Evolutionary conservation across 2,888 invertebrate species (phyloP), one percentile per base, ranked within the genome.

Genomic region (Tribolium freemani): DNA sequence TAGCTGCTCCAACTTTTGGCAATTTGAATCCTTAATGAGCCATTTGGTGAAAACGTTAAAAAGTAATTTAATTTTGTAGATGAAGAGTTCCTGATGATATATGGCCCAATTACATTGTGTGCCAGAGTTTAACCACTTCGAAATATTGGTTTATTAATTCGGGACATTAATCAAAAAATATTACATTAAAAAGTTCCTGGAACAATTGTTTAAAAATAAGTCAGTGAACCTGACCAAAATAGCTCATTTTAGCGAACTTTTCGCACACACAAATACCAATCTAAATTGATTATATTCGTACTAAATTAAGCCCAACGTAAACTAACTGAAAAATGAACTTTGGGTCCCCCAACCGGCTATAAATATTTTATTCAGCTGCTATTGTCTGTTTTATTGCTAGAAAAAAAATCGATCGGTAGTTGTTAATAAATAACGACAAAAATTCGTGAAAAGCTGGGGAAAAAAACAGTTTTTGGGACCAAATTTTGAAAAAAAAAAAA

Each of bases 1-100:
- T n/a, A 58, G 38, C 46, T 26, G 48, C 46, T 21, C 6, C 16
- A 31, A 53, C 53, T 64, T 64, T 64, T 16, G 30, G 53, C 44
- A 53, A 51, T 51, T 53, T 31, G 31, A 3, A 44, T 11, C 38
- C 31, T 48, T 61, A 51, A 61, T 61, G 61, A 61, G 61, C 50
- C 61, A 61, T 61, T 51, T 30, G 8, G 30, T 30, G 9, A 30
- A 61, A 61, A 61, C 11, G 61, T 61, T 53, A 64, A 64, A 64
- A 64, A 53, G 38, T 38, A 64, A 64, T 64, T 64, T 16, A 50
- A 51, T 64, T 64, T 64, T 64, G 31, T 64, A 64, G 44, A 64
- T 53, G 64, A 64, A 64, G 16, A 31, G 64, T 53, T 64, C 30
- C 20, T 58, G 44, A 31, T 58, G 58, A 58, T 64, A 20, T 64